Percentiles rank a stretch among this genome's conserved stretches.
phyloP scores from a whole-genome alignment of 2,113 vertebrate genomes.

The Brachyistius frenatus region DNA sequence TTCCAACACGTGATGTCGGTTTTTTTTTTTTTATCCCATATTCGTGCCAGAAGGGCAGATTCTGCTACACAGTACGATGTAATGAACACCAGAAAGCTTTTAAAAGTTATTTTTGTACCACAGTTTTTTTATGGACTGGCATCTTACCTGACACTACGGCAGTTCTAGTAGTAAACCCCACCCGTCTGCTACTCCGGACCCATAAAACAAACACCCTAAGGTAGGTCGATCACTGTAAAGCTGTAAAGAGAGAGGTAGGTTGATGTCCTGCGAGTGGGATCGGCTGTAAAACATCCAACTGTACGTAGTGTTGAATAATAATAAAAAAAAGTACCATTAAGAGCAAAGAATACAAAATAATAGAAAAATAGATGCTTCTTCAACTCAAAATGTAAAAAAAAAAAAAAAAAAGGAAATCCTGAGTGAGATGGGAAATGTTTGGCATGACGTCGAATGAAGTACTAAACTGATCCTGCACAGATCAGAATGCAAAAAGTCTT shows the following conservation, averaged over 20 bases:
- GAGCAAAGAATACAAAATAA: constrained; percentile 52
- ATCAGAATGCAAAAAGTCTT: constrained; percentile 80
- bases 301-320: neutral
- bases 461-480: constrained; percentile 75
- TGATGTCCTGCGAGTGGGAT: constrained; percentile 61
- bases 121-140: neutral
- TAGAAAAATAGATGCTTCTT: constrained; percentile 60
- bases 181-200: constrained; percentile 30
- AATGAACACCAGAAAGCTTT: neutral
- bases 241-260: constrained; percentile 74
- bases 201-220: constrained; percentile 31
- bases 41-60: neutral
- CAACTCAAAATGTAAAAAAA: constrained; percentile 16
- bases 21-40: neutral
- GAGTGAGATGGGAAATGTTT: constrained; percentile 66
- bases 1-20: no score
- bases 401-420: constrained; percentile 21
- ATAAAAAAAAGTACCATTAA: neutral
- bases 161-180: constrained; percentile 32
- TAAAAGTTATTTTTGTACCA: neutral
- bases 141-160: constrained; percentile 3
- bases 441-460: constrained; percentile 56
- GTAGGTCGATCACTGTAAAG: constrained; percentile 38
- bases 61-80: neutral
- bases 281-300: constrained; percentile 36